A percentile compares a stretch with the other conserved stretches of the same genome.
These are phyloP conservation scores for Rhinatrema bivittatum DNA, from an alignment of 2,797 vertebrate genomes.

Conservation along the genomic window DNA sequence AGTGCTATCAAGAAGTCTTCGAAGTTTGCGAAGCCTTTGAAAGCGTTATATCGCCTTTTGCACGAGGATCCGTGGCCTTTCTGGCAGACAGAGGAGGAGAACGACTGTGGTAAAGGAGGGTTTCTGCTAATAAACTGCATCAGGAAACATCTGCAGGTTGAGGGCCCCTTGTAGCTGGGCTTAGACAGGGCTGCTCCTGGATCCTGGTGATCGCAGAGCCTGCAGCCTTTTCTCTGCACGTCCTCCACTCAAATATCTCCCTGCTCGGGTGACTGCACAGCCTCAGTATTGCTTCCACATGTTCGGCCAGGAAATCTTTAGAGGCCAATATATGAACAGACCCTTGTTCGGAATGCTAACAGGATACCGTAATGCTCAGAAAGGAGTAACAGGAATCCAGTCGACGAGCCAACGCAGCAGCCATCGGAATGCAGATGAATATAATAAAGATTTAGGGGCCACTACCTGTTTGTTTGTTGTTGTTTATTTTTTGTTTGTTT, in stretches of 20 bases:
- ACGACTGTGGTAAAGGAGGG: too few species aligned
- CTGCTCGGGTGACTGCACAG: conserved; percentile 46
- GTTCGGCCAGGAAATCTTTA: conserved; percentile 69
- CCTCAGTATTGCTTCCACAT: conserved; percentile 92
- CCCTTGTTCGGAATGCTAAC: conserved; percentile 58
- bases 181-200: not conserved
- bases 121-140: too few species aligned
- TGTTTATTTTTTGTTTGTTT: too few species aligned
- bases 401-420: too few species aligned
- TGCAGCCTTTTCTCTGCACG: conserved; percentile 18
- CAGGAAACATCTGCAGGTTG: not conserved
- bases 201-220: not conserved
- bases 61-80: too few species aligned
- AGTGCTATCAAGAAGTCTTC: too few species aligned
- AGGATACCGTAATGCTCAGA: conserved; percentile 60
- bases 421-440: too few species aligned
- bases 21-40: too few species aligned
- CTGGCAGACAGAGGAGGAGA: too few species aligned
- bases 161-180: not conserved
- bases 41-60: too few species aligned
- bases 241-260: conserved; percentile 37
- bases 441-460: conserved; percentile 3
- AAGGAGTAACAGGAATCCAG: conserved; percentile 26
- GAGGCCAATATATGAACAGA: conserved; percentile 53
- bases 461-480: conserved; percentile 4